These are phyloP conservation scores for Pipistrellus pipistrellus DNA, from an alignment of 2,797 vertebrate genomes.

Conservation along the genomic window DNA sequence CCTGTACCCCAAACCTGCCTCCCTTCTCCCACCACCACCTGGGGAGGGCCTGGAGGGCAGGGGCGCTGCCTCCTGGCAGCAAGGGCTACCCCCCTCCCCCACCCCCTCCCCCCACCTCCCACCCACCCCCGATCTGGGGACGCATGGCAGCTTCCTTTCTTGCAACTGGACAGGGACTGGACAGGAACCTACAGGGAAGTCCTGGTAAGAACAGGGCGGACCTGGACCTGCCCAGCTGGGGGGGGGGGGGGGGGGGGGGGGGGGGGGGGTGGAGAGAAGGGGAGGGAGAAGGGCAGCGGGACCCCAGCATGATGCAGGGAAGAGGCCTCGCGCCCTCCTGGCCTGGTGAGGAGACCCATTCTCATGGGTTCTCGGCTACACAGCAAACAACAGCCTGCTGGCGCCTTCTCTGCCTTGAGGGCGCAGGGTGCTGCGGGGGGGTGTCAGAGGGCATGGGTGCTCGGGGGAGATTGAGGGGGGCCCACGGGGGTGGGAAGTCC, in stretches of 20 bases:
- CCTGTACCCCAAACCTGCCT: neutral
- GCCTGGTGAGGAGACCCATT: neutral
- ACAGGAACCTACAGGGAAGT: neutral
- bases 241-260: fast-evolving
- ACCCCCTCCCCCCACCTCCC: neutral
- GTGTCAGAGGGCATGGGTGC: too few relatives aligned
- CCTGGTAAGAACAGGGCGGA: too few relatives aligned
- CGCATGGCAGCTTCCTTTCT: neutral
- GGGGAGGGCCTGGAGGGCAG: neutral
- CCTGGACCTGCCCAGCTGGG: neutral
- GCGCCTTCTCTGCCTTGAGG: neutral
- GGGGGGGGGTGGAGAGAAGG: fast-evolving
- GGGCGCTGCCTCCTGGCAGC: neutral
- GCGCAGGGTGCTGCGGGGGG: too few relatives aligned
- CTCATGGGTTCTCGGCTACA: neutral
- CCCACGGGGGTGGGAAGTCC: too few relatives aligned
- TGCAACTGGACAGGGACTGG: neutral
- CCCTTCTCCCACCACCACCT: neutral
- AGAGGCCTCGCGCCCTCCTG: fast-evolving
- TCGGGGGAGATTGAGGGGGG: too few relatives aligned
- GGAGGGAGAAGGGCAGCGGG: too few relatives aligned
- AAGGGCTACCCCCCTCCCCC: neutral
- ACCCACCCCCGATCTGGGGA: neutral
- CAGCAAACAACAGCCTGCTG: neutral
- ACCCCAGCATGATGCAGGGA: neutral